Conservation (phyloP, 1,140 invertebrate genomes). For the Ceratina japonica region DNA sequence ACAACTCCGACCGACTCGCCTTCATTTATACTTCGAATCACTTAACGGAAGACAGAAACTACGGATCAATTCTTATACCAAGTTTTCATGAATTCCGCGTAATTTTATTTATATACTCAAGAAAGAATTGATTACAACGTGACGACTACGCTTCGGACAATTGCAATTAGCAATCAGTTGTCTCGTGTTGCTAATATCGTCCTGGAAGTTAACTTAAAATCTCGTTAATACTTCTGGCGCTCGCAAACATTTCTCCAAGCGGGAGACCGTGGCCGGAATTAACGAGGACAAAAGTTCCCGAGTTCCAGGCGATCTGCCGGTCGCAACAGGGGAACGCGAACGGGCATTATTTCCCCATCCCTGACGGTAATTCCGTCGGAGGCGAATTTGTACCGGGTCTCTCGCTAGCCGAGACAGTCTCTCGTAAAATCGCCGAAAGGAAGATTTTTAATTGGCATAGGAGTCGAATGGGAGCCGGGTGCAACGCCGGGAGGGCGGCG, state of each 20-base stretch:
- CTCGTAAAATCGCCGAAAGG: slow-evolving; percentile 65
- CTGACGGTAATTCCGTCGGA: slow-evolving; percentile 21
- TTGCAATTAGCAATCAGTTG: too few species aligned
- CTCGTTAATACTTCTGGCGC: too few species aligned
- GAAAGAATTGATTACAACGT: too few species aligned
- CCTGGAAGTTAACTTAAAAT: too few species aligned
- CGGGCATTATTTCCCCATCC: slow-evolving; percentile 24
- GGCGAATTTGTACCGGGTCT: neutral
- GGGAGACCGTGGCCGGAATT: neutral
- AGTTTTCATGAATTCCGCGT: too few species aligned
- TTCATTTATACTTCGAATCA: slow-evolving; percentile 40
- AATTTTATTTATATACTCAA: too few species aligned
- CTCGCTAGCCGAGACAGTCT: slow-evolving; percentile 3
- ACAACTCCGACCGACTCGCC: neutral
- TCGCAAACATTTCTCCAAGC: too few species aligned
- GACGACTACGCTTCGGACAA: too few species aligned
- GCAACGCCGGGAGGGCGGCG: neutral
- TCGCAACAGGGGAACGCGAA: neutral
- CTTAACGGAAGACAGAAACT: neutral
- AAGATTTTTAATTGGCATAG: slow-evolving; percentile 66
- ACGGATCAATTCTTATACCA: neutral
- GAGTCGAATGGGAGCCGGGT: slow-evolving; percentile 25
- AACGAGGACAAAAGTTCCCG: slow-evolving; percentile 29
- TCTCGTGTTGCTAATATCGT: too few species aligned
- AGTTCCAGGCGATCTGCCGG: slow-evolving; percentile 1